phyloP scores from a whole-genome alignment of 2,797 vertebrate species.

The Chelon auratus region DNA sequence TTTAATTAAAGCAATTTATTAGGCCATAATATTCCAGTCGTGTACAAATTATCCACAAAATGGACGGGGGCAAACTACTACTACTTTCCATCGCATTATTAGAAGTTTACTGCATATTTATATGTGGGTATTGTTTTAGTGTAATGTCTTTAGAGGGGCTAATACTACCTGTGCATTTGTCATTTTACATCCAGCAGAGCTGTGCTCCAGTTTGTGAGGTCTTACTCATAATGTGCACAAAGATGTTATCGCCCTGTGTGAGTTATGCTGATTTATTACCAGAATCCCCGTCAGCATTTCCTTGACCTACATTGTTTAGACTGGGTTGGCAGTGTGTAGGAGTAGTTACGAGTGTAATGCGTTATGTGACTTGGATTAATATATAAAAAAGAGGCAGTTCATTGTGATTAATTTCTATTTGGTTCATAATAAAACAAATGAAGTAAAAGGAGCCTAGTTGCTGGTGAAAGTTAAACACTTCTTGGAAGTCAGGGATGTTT shows the following conservation, averaged over 20 bases:
- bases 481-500: neutral
- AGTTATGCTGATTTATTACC: constrained; percentile 47
- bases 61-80: too few species aligned
- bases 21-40: too few species aligned
- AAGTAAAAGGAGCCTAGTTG: neutral
- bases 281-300: constrained; percentile 69
- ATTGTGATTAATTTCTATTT: neutral
- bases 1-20: too few species aligned
- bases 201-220: constrained; percentile 11
- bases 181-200: neutral
- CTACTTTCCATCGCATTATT: too few species aligned
- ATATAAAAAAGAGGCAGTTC: neutral
- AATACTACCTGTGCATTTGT: neutral
- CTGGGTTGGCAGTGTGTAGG: constrained; percentile 28
- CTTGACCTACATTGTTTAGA: constrained; percentile 74
- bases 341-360: neutral
- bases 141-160: neutral
- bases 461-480: neutral
- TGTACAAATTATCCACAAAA: too few species aligned
- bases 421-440: neutral
- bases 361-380: constrained; percentile 2
- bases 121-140: neutral
- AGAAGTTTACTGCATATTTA: too few species aligned
- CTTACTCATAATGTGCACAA: constrained; percentile 7
- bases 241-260: constrained; percentile 50